Evolutionary conservation across 2,888 invertebrate genomes (phyloP), one percentile per base, ranked within the genome.

Genomic region (Nemoura dubitans): DNA sequence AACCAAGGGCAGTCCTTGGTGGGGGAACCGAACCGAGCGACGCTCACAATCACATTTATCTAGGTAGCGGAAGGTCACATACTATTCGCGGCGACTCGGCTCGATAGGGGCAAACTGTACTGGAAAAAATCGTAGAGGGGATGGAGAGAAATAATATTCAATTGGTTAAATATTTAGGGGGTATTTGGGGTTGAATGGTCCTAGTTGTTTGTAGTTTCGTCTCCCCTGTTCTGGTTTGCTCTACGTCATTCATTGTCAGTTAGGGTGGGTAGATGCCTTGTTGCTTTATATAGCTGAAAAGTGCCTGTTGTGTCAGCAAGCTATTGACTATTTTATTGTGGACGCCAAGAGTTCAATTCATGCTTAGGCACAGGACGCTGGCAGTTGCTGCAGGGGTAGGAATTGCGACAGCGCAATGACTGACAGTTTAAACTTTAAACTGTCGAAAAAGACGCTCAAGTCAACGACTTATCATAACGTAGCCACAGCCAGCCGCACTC

Each of bases 111-210:
- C 26, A 59, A 59, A 59, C 59, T 21, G 21, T 59, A 59, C 36
- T 6, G 10, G 36, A 59, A 21, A 59, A 59, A 59, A 59, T 16
- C 21, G 14, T 59, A 29, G 42, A 83, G 28, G 86, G 82, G 81
- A 27, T 36, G 10, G 42, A 16, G 84, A 78, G 85, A 85, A 85
- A 83, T 30, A 28, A 83, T 25, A 87, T 87, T 87, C 82, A 87
- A 30, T 87, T 87, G 87, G 85, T 83, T 87, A 87, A 87, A 87
- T 87, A 87, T 87, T 87, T 87, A 87, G 87, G 87, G 87, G 85
- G 80, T 85, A 87, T 87, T 87, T 87, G 85, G 85, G 76, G 84
- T 84, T 84, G 84, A 84, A 84, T 84, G 59, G 84, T 84, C 59
- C 29, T 59, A 84, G 84, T 84, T 84, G 84, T 84, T 84, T 59